Percentiles rank a stretch among this genome's conserved stretches.
phyloP scores from a whole-genome alignment of 2,113 vertebrate genomes.

The cattle (Bos taurus) region DNA sequence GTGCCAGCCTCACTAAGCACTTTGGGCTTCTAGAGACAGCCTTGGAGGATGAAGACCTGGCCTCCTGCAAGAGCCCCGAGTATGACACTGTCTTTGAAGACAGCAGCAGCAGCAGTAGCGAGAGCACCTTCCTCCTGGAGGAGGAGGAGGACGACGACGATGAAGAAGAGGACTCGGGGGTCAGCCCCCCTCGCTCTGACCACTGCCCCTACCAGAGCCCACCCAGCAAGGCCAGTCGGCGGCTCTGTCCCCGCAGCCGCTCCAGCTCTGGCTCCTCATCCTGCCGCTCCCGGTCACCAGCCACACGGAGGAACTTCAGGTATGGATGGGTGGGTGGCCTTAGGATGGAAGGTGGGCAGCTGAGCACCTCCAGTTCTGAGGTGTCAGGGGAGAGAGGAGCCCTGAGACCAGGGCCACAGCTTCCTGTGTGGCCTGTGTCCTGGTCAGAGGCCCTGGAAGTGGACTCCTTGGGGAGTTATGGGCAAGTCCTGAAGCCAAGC shows the following conservation, averaged over 20 bases:
- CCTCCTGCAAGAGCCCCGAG: constrained; percentile 79
- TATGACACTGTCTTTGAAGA: constrained; percentile 84
- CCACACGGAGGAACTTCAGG: constrained; percentile 88
- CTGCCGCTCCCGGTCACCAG: constrained; percentile 86
- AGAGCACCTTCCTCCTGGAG: constrained; percentile 74
- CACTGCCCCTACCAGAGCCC: constrained; percentile 80
- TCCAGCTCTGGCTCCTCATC: constrained; percentile 82
- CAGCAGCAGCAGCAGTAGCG: constrained; percentile 82
- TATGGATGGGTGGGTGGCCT: constrained; percentile 50
- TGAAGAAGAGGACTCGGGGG: constrained; percentile 71
- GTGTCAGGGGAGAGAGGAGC: neutral
- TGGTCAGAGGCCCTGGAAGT: neutral
- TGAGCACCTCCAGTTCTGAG: neutral
- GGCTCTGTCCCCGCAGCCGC: constrained; percentile 79
- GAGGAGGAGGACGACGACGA: constrained; percentile 70
- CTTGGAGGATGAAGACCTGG: constrained; percentile 77
- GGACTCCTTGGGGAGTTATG: neutral
- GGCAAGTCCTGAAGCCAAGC: too few relatives aligned
- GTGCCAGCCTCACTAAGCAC: constrained; percentile 87
- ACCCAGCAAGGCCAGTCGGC: constrained; percentile 75
- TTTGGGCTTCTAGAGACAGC: constrained; percentile 84
- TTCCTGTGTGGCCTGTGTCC: neutral
- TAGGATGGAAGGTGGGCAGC: neutral
- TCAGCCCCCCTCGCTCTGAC: constrained; percentile 71
- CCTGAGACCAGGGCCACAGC: neutral